Percentiles rank a stretch among this genome's conserved stretches.
phyloP scores from a whole-genome alignment of 2,797 vertebrate species.

The Danionella dracula region DNA sequence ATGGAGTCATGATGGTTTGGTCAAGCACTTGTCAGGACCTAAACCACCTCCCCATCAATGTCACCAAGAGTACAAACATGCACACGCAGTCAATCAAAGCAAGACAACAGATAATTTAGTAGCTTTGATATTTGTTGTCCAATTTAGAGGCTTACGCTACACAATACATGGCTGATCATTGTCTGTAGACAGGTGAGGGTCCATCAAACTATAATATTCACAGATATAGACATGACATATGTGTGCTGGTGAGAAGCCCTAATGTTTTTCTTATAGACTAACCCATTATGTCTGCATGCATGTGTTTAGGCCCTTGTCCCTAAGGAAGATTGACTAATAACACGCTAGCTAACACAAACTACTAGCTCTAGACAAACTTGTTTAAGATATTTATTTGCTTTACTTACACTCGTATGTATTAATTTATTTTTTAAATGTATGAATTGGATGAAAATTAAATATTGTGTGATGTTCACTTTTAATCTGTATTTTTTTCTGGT shows the following conservation, averaged over 20 bases:
- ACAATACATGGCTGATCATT: conserved; percentile 34
- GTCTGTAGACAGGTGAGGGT: conserved; percentile 1
- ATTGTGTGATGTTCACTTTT: no score
- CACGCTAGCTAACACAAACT: no score
- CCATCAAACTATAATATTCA: background rate
- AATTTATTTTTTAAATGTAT: no score
- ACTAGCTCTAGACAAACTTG: background rate
- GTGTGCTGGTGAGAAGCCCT: conserved; percentile 26
- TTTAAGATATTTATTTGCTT: background rate
- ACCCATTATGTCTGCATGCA: conserved; percentile 39
- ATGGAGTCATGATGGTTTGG: conserved; percentile 78
- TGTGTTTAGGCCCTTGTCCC: conserved; percentile 38
- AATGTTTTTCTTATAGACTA: conserved; percentile 51
- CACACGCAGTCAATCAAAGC: conserved; percentile 19
- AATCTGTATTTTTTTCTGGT: no score
- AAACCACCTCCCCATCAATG: conserved; percentile 53
- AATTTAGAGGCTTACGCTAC: conserved; percentile 7
- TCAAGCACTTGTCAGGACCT: conserved; percentile 71
- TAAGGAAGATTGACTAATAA: conserved; percentile 45
- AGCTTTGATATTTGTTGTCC: background rate
- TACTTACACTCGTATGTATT: no score
- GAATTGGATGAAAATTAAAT: no score
- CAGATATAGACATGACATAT: conserved; percentile 1
- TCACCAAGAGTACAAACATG: conserved; percentile 18
- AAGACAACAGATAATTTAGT: conserved; percentile 23